Conservation (phyloP, 2,888 invertebrate genomes). For the Plutella xylostella region DNA sequence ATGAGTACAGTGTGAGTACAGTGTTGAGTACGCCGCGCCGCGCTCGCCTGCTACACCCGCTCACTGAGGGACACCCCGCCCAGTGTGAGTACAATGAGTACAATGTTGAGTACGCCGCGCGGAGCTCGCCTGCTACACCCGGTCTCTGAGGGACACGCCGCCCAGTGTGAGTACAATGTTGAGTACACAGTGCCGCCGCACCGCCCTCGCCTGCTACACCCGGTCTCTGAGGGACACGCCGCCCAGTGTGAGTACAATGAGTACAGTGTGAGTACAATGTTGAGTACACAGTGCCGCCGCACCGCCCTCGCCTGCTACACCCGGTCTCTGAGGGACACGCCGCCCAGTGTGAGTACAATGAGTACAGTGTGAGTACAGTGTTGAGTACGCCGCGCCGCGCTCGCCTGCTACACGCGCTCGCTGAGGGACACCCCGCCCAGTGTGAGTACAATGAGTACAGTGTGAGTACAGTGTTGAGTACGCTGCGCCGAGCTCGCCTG, state of each 20-base stretch:
- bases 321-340: conserved; percentile 87
- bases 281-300: conserved; percentile 96
- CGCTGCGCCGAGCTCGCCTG: conserved; percentile 96
- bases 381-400: conserved; percentile 96
- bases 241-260: conserved; percentile 84
- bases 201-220: conserved; percentile 94
- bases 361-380: no score
- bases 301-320: conserved; percentile 96
- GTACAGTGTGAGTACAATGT: no score
- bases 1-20: no score
- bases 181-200: conserved; percentile 96
- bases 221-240: conserved; percentile 89
- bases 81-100: conserved; percentile 81
- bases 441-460: no score
- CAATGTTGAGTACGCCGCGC: no score
- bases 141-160: conserved; percentile 87
- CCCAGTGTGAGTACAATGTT: conserved; percentile 85
- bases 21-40: conserved; percentile 97
- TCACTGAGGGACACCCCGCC: conserved; percentile 90
- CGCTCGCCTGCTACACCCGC: conserved; percentile 93
- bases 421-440: conserved; percentile 90
- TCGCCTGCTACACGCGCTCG: conserved; percentile 93
- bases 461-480: no score
- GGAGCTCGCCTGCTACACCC: conserved; percentile 93
- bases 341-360: conserved; percentile 85